These are phyloP conservation scores for Rhopalosiphum padi DNA, from an alignment of 1,140 invertebrate genomes.

Conservation along the genomic window DNA sequence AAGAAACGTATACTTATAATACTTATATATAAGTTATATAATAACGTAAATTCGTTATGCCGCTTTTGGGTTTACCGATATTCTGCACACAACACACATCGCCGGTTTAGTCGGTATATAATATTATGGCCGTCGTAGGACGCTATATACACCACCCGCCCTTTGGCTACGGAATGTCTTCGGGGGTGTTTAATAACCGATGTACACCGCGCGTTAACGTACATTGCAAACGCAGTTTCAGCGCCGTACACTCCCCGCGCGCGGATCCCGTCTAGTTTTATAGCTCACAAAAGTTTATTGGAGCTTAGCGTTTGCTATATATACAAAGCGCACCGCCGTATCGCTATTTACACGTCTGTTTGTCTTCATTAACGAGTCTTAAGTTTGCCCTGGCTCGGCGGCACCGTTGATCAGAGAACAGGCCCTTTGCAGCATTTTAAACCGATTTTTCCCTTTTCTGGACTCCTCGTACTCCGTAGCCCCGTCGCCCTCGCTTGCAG, in stretches of 20 bases:
- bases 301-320: slow-evolving; percentile 41
- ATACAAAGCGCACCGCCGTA: slow-evolving; percentile 27
- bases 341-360: slow-evolving; percentile 52
- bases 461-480: no score
- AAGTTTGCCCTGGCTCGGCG: slow-evolving; percentile 23
- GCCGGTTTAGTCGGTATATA: neutral
- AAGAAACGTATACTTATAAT: neutral
- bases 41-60: neutral
- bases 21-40: no score
- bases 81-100: neutral
- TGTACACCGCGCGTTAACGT: slow-evolving; percentile 32
- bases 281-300: slow-evolving; percentile 54
- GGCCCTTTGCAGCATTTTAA: neutral
- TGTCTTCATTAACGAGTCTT: slow-evolving; percentile 55
- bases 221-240: slow-evolving; percentile 16
- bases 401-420: slow-evolving; percentile 3
- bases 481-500: no score
- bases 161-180: neutral
- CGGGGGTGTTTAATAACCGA: slow-evolving; percentile 47
- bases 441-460: slow-evolving; percentile 11
- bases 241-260: neutral
- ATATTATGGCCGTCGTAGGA: neutral
- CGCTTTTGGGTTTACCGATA: neutral
- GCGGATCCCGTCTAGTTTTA: slow-evolving; percentile 5
- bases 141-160: neutral